Conservation (phyloP, 2,797 vertebrate genomes). For the Danio aesculapii region DNA sequence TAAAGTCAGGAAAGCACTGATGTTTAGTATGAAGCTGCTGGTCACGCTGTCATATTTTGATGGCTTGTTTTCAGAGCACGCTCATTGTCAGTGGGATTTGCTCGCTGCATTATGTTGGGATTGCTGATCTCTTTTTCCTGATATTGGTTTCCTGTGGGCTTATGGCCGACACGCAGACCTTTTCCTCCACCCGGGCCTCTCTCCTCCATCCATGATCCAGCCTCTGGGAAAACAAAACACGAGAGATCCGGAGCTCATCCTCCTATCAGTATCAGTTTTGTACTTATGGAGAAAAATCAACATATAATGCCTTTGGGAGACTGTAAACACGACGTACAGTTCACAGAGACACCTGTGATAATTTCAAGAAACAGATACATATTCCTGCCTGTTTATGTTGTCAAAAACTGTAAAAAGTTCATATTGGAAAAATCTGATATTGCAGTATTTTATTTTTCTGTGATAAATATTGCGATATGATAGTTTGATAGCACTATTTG, state of each 20-base stretch:
- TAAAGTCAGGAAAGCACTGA: not conserved
- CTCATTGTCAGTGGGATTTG: conserved; percentile 60
- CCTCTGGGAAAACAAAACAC: conserved; percentile 53
- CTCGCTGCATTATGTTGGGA: conserved; percentile 55
- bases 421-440: too few relatives aligned
- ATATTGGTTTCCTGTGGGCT: conserved; percentile 61
- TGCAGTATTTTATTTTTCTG: too few relatives aligned
- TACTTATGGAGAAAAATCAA: conserved; percentile 18
- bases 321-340: not conserved
- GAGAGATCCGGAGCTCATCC: conserved; percentile 48
- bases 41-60: conserved; percentile 38
- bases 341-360: not conserved
- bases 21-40: conserved; percentile 22
- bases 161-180: conserved; percentile 50
- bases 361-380: not conserved
- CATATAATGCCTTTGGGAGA: conserved; percentile 20
- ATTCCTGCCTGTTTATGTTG: conserved; percentile 9
- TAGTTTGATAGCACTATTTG: too few relatives aligned
- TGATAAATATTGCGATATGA: too few relatives aligned
- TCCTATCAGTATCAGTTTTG: conserved; percentile 31
- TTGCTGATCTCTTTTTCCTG: conserved; percentile 60
- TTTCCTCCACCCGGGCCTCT: conserved; percentile 44
- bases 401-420: not conserved
- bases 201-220: conserved; percentile 5
- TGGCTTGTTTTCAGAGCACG: conserved; percentile 42